Conservation (phyloP, 2,888 invertebrate species). For the Dicycla oo region DNA sequence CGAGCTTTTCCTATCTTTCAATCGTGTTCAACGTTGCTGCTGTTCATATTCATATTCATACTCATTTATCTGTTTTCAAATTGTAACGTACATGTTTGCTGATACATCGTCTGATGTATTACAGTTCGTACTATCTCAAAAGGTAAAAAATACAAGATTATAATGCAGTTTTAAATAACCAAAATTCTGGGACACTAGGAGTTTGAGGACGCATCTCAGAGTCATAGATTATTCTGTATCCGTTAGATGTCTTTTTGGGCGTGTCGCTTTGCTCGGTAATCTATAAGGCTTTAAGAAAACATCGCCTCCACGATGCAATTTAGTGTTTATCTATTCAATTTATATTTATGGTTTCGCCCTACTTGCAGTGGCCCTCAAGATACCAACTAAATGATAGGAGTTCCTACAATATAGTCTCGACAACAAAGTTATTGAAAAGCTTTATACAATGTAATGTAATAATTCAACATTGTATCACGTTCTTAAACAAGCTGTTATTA, state of each 20-base stretch:
- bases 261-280: conserved; percentile 65
- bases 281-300: conserved; percentile 65
- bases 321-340: conserved; percentile 85
- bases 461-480: conserved; percentile 25
- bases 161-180: conserved; percentile 11
- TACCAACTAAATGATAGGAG: conserved; percentile 77
- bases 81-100: conserved; percentile 13
- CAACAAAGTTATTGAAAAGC: conserved; percentile 48
- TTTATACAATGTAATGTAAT: conserved; percentile 11
- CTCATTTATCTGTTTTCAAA: too few species aligned
- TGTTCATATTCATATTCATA: too few species aligned
- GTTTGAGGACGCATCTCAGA: conserved; percentile 35
- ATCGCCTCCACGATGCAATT: conserved; percentile 71
- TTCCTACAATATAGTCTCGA: conserved; percentile 64
- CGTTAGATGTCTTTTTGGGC: conserved; percentile 64
- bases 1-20: conserved; percentile 39
- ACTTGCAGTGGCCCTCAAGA: conserved; percentile 77
- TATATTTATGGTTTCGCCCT: conserved; percentile 84
- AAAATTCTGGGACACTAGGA: conserved; percentile 18
- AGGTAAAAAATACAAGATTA: background rate
- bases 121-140: too few species aligned
- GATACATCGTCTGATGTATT: conserved; percentile 3
- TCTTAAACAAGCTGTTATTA: conserved; percentile 44
- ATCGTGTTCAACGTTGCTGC: conserved; percentile 18
- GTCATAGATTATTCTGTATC: conserved; percentile 49